A percentile compares a stretch with the other conserved stretches of the same genome.
phyloP scores from a whole-genome alignment of 2,113 vertebrate species.

The Chitala chitala region DNA sequence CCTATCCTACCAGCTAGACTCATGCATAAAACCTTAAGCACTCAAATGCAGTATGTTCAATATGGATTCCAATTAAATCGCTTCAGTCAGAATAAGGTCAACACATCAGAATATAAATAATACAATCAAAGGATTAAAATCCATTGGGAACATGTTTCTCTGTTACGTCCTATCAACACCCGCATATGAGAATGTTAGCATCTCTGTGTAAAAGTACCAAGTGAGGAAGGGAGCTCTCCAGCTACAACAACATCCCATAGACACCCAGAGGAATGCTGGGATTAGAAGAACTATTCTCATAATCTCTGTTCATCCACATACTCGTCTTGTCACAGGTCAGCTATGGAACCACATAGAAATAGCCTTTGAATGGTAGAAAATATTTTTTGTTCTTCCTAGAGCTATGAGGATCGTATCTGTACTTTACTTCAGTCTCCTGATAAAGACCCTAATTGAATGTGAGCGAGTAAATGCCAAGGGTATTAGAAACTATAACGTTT shows the following conservation, averaged over 20 bases:
- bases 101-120: no score
- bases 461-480: neutral
- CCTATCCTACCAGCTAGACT: no score
- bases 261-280: neutral
- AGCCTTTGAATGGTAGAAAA: neutral
- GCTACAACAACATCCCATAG: neutral
- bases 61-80: no score
- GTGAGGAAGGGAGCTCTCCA: neutral
- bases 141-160: neutral
- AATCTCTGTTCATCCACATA: no score
- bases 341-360: neutral
- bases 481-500: neutral
- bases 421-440: neutral
- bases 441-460: neutral
- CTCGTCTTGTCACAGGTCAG: neutral
- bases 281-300: no score
- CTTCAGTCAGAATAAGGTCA: no score
- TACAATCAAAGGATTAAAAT: no score
- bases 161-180: neutral
- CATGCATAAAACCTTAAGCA: no score
- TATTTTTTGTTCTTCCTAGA: neutral
- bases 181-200: neutral
- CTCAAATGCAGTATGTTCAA: no score
- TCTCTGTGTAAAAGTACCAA: neutral
- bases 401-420: no score